Evolutionary conservation across 2,113 vertebrate species (phyloP).

Genomic region (Chelonoidis abingdonii): DNA sequence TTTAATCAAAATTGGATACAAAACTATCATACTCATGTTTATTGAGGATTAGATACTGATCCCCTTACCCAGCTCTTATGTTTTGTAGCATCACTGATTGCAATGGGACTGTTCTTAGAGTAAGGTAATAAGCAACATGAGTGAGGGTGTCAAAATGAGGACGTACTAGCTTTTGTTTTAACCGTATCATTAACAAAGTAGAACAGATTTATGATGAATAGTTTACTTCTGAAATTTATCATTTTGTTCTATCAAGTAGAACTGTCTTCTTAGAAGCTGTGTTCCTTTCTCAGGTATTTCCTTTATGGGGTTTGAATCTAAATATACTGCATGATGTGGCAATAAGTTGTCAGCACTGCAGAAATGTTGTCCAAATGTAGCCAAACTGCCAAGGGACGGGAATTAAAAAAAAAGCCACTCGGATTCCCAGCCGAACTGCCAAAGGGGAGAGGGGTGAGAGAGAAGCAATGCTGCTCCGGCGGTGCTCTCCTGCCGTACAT

Average conservation of each 20-base stretch:
- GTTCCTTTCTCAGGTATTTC: background rate
- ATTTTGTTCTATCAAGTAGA: background rate
- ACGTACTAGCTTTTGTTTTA: background rate
- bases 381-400: too few species aligned
- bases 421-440: too few species aligned
- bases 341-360: background rate
- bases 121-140: background rate
- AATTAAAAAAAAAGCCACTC: too few species aligned
- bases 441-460: too few species aligned
- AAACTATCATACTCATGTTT: constrained; percentile 1
- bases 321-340: background rate
- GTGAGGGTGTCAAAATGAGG: background rate
- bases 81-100: background rate
- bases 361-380: background rate
- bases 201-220: background rate
- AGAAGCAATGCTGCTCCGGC: too few species aligned
- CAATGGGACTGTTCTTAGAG: background rate
- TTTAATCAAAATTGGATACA: background rate
- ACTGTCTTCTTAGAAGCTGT: background rate
- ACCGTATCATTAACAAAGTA: background rate
- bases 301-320: background rate
- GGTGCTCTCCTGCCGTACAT: too few species aligned
- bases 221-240: background rate
- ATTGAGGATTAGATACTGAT: background rate
- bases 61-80: background rate